A percentile compares a stretch with the other conserved stretches of the same genome.
Conservation (phyloP, 2,888 invertebrate genomes). For the Sympetrum striolatum region DNA sequence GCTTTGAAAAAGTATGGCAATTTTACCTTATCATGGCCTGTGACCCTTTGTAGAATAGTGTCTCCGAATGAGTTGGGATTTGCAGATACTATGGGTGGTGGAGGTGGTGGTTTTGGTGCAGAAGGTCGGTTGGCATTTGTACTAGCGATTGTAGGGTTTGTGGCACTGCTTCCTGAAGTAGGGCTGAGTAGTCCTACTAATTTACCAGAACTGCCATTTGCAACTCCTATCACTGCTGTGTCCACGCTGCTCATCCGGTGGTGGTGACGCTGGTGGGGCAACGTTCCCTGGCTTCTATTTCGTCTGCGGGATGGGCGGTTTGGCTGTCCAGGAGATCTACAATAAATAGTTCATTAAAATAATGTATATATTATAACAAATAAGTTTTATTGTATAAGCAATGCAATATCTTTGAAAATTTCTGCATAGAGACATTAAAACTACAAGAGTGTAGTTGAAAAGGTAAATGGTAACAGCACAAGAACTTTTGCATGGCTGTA, state of each 20-base stretch:
- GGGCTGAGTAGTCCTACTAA: constrained; percentile 12
- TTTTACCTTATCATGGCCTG: constrained; percentile 42
- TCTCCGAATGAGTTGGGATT: constrained; percentile 33
- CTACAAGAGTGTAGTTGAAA: too few species aligned
- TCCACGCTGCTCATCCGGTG: constrained; percentile 40
- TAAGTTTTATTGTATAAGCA: too few species aligned
- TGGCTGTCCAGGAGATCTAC: constrained; percentile 26
- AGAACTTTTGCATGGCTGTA: too few species aligned
- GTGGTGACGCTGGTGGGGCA: constrained; percentile 23
- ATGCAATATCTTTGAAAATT: too few species aligned
- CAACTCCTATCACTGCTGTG: constrained; percentile 33
- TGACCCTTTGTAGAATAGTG: constrained; percentile 40
- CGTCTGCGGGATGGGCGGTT: constrained; percentile 27
- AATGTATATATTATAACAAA: too few species aligned
- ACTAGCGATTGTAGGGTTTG: constrained; percentile 29
- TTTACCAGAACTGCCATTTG: constrained; percentile 31
- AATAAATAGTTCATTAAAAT: neutral
- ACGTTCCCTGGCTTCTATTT: constrained; percentile 18
- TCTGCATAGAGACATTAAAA: too few species aligned
- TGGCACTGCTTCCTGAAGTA: constrained; percentile 4
- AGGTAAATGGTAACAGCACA: too few species aligned
- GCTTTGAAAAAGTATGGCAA: neutral
- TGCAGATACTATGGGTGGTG: constrained; percentile 34
- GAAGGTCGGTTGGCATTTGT: constrained; percentile 33
- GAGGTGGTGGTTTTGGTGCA: constrained; percentile 36